Percentiles rank a stretch among this genome's conserved stretches.
Evolutionary conservation across 2,888 invertebrate species (phyloP).

Genomic region (Hydriomena furcata): DNA sequence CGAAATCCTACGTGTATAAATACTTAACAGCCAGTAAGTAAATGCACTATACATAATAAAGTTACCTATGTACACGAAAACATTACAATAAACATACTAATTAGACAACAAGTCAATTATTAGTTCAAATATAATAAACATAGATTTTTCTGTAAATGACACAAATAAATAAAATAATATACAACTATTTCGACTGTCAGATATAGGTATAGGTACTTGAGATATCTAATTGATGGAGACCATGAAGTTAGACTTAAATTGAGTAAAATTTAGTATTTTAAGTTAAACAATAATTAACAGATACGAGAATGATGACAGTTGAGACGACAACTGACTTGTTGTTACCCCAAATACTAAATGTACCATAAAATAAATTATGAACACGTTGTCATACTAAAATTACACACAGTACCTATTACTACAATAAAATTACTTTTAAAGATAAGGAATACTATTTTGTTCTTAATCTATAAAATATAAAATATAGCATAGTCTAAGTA

Average conservation of each 20-base stretch:
- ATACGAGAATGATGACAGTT: too few species aligned
- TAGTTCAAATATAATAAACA: not conserved
- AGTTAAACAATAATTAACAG: not conserved
- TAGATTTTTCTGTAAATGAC: too few species aligned
- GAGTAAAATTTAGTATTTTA: too few species aligned
- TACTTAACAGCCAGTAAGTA: conserved; percentile 76
- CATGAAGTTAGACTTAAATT: too few species aligned
- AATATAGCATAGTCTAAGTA: conserved; percentile 49
- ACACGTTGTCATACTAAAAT: conserved; percentile 54
- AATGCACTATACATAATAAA: conserved; percentile 77
- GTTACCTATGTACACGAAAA: conserved; percentile 68
- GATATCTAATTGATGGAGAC: too few species aligned
- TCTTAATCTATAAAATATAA: conserved; percentile 47
- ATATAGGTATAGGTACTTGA: too few species aligned
- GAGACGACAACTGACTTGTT: conserved; percentile 5
- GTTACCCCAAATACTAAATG: conserved; percentile 36
- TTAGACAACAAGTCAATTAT: conserved; percentile 1
- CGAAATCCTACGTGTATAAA: conserved; percentile 60
- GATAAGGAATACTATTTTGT: conserved; percentile 66
- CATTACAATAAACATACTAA: conserved; percentile 1
- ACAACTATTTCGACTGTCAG: too few species aligned
- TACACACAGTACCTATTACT: conserved; percentile 43
- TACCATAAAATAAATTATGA: conserved; percentile 68
- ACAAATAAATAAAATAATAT: too few species aligned
- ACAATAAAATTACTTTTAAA: conserved; percentile 42